Evolutionary conservation across 2,113 vertebrate species (phyloP).

Genomic region (Engraulis encrasicolus): DNA sequence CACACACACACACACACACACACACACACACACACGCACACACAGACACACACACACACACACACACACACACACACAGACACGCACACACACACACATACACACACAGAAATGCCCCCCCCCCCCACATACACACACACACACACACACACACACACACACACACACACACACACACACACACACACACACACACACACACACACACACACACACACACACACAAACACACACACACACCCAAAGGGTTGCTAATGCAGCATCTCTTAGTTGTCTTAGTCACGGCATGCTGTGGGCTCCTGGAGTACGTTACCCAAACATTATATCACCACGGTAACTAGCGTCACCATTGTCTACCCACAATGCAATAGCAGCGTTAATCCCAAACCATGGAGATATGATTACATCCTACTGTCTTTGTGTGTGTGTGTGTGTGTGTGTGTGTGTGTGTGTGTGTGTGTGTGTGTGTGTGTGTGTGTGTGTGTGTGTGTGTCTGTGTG

Average conservation of each 20-base stretch:
- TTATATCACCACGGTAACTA: conserved; percentile 56
- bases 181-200: conserved; percentile 55
- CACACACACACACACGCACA: conserved; percentile 52
- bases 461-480: too few relatives aligned
- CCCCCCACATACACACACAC: too few relatives aligned
- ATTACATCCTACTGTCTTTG: background rate
- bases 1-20: conserved; percentile 49
- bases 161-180: conserved; percentile 54
- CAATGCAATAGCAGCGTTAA: conserved; percentile 38
- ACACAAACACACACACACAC: too few relatives aligned
- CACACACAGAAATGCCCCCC: too few relatives aligned
- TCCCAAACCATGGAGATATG: conserved; percentile 38
- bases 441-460: too few relatives aligned
- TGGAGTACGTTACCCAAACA: conserved; percentile 48
- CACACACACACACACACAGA: too few relatives aligned
- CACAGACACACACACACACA: too few relatives aligned
- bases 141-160: conserved; percentile 48
- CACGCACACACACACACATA: conserved; percentile 45
- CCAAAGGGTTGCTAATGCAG: too few relatives aligned
- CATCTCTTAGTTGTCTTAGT: too few relatives aligned
- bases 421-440: conserved; percentile 10
- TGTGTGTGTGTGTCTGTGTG: background rate
- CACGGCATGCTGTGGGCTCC: too few relatives aligned
- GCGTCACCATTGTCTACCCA: conserved; percentile 44
- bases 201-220: too few relatives aligned